Percentiles rank a stretch among this genome's conserved stretches.
Evolutionary conservation across 2,888 invertebrate genomes (phyloP).

Genomic region (Beris morrisii): DNA sequence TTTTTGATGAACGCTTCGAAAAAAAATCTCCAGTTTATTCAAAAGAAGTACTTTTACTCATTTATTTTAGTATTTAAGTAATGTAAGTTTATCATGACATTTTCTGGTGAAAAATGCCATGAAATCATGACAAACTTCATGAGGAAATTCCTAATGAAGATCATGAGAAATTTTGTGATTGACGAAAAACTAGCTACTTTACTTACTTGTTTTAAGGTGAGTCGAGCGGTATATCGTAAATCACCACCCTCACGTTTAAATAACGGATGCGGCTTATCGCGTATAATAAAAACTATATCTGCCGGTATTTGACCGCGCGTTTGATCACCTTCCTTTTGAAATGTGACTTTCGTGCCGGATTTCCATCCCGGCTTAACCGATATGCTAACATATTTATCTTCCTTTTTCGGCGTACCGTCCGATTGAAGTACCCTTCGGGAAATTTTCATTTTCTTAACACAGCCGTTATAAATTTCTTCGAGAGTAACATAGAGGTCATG

Average conservation of each 20-base stretch:
- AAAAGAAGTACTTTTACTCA: no score
- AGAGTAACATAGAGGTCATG: conserved; percentile 91
- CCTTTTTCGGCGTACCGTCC: conserved; percentile 83
- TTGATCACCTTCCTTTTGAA: conserved; percentile 96
- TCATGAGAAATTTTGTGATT: no score
- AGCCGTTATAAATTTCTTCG: conserved; percentile 93
- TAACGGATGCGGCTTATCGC: conserved; percentile 88
- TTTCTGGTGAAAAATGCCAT: no score
- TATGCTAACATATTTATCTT: conserved; percentile 93
- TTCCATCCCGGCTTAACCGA: conserved; percentile 98
- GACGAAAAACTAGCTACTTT: not conserved
- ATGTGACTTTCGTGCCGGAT: conserved; percentile 96
- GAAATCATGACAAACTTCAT: no score
- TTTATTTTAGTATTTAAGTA: no score
- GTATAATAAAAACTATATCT: conserved; percentile 94
- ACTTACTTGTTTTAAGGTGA: conserved; percentile 85
- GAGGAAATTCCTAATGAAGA: no score
- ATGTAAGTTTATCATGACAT: no score
- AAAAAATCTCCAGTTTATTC: no score
- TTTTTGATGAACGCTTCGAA: no score
- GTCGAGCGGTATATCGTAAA: conserved; percentile 84
- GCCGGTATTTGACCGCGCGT: conserved; percentile 92
- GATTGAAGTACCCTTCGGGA: conserved; percentile 85
- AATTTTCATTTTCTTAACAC: conserved; percentile 99
- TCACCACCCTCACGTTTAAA: conserved; percentile 95